These are phyloP conservation scores for Onychostoma macrolepis DNA, from an alignment of 2,113 vertebrate genomes.

Conservation along the genomic window DNA sequence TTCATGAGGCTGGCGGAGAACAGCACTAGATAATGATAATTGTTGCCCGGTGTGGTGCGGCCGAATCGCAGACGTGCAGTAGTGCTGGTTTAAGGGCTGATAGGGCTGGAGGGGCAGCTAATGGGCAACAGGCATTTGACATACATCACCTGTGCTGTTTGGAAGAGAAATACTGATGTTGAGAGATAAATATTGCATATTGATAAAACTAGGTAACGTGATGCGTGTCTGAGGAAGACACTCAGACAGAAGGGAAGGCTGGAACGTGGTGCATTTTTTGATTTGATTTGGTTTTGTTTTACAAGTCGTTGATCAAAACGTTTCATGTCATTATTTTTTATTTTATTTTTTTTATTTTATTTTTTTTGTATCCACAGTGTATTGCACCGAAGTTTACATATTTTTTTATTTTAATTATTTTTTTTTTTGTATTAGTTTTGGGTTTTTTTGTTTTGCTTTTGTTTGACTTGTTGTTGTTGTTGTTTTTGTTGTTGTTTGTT, in stretches of 20 bases:
- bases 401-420: too few relatives aligned
- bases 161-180: not conserved
- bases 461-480: not conserved
- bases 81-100: not conserved
- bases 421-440: too few relatives aligned
- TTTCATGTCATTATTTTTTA: not conserved
- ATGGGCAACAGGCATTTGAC: slow-evolving; percentile 25
- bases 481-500: not conserved
- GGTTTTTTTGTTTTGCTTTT: not conserved
- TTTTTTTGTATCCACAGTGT: too few relatives aligned
- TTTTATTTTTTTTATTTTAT: too few relatives aligned
- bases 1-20: slow-evolving; percentile 42
- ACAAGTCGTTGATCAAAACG: too few relatives aligned
- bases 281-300: too few relatives aligned
- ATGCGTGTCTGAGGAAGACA: not conserved
- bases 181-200: too few relatives aligned
- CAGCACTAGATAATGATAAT: slow-evolving; percentile 35
- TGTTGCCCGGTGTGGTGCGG: slow-evolving; percentile 29
- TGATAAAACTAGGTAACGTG: not conserved
- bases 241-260: not conserved
- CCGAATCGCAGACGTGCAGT: not conserved
- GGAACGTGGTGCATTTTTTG: not conserved
- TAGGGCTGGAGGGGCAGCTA: slow-evolving; percentile 8
- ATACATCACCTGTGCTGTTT: not conserved
- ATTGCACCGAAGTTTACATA: too few relatives aligned